Evolutionary conservation across 1,140 invertebrate species (phyloP).

Genomic region (Geopemphigus sp.): DNA sequence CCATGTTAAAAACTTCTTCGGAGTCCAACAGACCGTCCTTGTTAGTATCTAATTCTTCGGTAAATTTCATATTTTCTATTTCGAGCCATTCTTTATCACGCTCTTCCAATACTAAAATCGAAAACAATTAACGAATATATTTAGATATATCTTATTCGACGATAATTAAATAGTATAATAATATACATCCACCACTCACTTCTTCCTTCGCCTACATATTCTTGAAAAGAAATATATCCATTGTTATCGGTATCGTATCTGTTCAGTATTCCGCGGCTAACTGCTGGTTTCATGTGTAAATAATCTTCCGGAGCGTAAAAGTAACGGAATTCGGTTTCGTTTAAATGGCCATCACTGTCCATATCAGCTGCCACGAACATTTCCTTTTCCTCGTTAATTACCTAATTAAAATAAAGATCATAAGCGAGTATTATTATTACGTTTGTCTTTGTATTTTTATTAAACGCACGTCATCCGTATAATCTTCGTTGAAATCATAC

Average conservation of each 20-base stretch:
- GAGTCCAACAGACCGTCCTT: neutral
- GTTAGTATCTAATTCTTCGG: neutral
- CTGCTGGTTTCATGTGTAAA: neutral
- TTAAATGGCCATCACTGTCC: neutral
- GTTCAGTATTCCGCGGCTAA: neutral
- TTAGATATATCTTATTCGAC: neutral
- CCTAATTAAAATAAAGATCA: neutral
- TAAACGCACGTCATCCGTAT: conserved; percentile 4
- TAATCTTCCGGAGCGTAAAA: conserved; percentile 35
- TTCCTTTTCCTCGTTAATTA: neutral
- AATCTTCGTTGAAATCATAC: conserved; percentile 6
- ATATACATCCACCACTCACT: neutral
- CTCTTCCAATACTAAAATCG: neutral
- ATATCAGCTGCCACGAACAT: neutral
- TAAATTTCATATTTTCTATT: neutral
- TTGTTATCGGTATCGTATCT: conserved; percentile 11
- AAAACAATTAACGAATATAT: neutral
- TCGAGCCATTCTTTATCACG: neutral
- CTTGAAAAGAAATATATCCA: conserved; percentile 12
- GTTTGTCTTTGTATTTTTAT: no score
- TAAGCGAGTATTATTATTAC: no score
- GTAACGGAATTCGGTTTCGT: neutral
- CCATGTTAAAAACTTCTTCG: neutral
- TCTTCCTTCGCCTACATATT: neutral
- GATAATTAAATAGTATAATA: conserved; percentile 1